phyloP scores from a whole-genome alignment of 53 echinoderm and acorn worm genomes.

The Echinarachnius parma region DNA sequence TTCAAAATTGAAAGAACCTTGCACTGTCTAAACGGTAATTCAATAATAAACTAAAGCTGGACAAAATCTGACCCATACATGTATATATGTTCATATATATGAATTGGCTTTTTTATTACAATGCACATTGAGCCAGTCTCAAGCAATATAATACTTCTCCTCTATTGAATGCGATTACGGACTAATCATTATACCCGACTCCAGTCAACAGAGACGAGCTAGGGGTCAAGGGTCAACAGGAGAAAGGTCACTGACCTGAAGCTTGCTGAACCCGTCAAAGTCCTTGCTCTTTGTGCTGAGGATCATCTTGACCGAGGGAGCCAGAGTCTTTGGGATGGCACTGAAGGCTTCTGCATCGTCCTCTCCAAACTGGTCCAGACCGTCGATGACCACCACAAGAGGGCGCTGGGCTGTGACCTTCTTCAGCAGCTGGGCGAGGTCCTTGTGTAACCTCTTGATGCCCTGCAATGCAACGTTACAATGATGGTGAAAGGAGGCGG shows the following conservation, averaged over 20 bases:
- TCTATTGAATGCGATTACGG: no score
- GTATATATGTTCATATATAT: no score
- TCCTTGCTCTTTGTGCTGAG: conserved; percentile 67
- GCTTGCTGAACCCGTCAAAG: conserved; percentile 65
- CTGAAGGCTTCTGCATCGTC: conserved; percentile 53
- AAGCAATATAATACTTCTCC: no score
- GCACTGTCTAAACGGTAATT: no score
- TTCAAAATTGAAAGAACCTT: no score
- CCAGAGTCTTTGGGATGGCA: conserved; percentile 81
- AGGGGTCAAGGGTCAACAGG: no score
- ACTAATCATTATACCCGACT: no score
- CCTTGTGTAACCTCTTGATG: conserved; percentile 67
- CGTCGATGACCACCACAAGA: conserved; percentile 86
- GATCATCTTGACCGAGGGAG: conserved; percentile 86
- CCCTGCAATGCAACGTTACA: conserved; percentile 56
- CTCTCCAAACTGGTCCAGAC: conserved; percentile 72
- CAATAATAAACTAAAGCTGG: no score
- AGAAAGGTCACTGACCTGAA: conserved; percentile 55
- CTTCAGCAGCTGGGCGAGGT: conserved; percentile 76
- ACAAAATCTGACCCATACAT: no score
- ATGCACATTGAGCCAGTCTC: no score
- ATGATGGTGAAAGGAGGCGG: background rate
- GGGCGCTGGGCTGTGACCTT: conserved; percentile 81
- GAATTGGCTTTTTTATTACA: no score
- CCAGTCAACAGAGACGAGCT: no score